Evolutionary conservation across 2,888 invertebrate genomes (phyloP), one percentile per base, ranked within the genome.

Genomic region (Pseudococcus longispinus): DNA sequence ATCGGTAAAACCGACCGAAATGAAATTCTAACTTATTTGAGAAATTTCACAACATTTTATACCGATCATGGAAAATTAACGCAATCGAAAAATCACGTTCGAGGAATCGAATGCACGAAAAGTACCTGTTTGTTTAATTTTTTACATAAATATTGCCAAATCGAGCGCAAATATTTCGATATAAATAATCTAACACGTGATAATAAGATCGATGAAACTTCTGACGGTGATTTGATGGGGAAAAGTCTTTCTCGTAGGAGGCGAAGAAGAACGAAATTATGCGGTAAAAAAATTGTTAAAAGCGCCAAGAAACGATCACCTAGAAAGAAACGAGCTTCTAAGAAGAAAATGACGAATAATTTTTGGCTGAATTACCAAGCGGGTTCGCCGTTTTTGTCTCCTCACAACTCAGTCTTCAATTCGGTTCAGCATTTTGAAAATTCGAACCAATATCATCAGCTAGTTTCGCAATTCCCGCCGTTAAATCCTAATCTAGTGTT

Each of bases 161-260:
- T 60, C 60, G 9, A 8, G 60, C 42, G 42, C 11, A 11, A 42
- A 15, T 74, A 74, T 74, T 80, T 20, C 3, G 20, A 42, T 37
- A 8, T 32, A 15, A 77, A 32, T 32, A 77, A 77, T 8, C n/a
- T 9, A 32, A 77, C 37, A 42, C 29, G 77, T 42, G 20, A 42
- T 20, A 42, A 42, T 5, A 80, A 42, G 42, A 80, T 42, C 77
- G 42, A 80, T 80, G 77, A 80, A 80, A 37, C 20, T n/a, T 80
- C 77, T 42, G n/a, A 42, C 42, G 5, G 2, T 20, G 9, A 42
- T n/a, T 80, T n/a, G n/a, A 80, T 80, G 77, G 77, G 20, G 5
- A 80, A 80, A 9, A 80, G 13, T 80, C 13, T 80, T 15, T 13
- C 77, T 29, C 18, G 42, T 37, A 80, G 42, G 20, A 42, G 77